phyloP scores from a whole-genome alignment of 2,797 vertebrate genomes.

The Microchirus variegatus region DNA sequence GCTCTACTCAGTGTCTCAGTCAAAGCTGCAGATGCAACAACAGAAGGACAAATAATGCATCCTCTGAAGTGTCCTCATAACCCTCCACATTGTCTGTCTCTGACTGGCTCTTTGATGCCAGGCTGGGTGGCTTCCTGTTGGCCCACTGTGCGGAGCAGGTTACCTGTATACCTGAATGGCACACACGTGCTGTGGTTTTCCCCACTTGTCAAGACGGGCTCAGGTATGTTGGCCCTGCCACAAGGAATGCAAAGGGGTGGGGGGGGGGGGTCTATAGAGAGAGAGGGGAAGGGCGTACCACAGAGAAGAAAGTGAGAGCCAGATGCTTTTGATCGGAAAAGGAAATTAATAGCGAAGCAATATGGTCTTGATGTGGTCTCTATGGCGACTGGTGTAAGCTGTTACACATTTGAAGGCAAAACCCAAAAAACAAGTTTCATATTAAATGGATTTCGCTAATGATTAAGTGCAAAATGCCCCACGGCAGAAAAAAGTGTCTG shows the following conservation, averaged over 20 bases:
- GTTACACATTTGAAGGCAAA: constrained; percentile 40
- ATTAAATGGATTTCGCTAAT: constrained; percentile 44
- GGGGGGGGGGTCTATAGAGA: neutral
- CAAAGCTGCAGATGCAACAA: neutral
- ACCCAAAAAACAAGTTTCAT: constrained; percentile 40
- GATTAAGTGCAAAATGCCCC: constrained; percentile 54
- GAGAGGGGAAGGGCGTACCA: constrained; percentile 12
- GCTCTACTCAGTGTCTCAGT: no score
- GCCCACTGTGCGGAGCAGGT: neutral
- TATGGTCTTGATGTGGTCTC: constrained; percentile 47
- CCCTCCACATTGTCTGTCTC: neutral
- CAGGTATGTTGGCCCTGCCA: constrained; percentile 53
- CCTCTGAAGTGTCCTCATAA: neutral
- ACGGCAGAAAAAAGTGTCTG: constrained; percentile 21
- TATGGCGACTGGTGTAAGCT: constrained; percentile 23
- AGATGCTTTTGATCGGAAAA: constrained; percentile 47
- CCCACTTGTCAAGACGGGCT: constrained; percentile 56
- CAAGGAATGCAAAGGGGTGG: constrained; percentile 37
- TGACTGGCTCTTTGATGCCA: constrained; percentile 5
- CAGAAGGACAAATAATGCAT: neutral
- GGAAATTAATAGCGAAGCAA: constrained; percentile 47
- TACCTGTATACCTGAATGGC: constrained; percentile 31
- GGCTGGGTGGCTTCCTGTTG: constrained; percentile 12
- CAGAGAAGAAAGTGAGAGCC: constrained; percentile 42
- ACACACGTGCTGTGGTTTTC: constrained; percentile 20